Base-by-base conservation (phyloP, 2,113 vertebrate species). In the Gulo gulo region DNA sequence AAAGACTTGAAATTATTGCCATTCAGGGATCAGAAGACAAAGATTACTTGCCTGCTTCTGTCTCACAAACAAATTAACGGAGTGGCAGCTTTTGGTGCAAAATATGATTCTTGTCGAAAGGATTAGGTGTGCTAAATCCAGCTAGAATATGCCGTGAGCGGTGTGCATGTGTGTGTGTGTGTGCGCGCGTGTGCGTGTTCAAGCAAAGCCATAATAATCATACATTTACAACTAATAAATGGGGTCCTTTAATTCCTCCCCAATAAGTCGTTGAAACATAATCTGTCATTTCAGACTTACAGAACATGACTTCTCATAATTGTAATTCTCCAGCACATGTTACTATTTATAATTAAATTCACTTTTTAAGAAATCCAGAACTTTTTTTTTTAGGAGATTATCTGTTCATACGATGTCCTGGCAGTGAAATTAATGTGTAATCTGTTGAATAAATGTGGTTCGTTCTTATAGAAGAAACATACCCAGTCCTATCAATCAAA, bases 181-280 rank as follows among this genome's bases (percentile, higher is more conserved):
- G 50, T 16, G 50, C 14, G 0, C 20, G 52, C 1, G 42, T 10
- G 29, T 3, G 14, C 0, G 16, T 98, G 98, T 98, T 97, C 96
- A 95, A 98, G 98, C 97, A 99, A 99, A 99, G 98, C 98, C 98
- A 96, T 97, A 98, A 98, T 99, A 98, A 98, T 98, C 98, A 98
- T 97, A 99, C 98, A 98, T 98, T 99, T 99, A 99, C 98, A 98
- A 99, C 98, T 98, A 98, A 99, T 98, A 99, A 99, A 98, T 98
- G 96, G 96, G 95, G 98, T 92, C 87, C 96, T 98, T 98, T 99
- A 99, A 99, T 99, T 99, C 98, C 98, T 98, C 92, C 92, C 98
- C 98, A 98, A 98, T 99, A 98, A 98, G 98, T 98, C 98, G 98
- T 98, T 98, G 98, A 99, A 99, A 99, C 98, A 98, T 98, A 99